These are phyloP conservation scores for Nothobranchius kuhntae DNA, from an alignment of 2,113 vertebrate species.

Conservation along the genomic window DNA sequence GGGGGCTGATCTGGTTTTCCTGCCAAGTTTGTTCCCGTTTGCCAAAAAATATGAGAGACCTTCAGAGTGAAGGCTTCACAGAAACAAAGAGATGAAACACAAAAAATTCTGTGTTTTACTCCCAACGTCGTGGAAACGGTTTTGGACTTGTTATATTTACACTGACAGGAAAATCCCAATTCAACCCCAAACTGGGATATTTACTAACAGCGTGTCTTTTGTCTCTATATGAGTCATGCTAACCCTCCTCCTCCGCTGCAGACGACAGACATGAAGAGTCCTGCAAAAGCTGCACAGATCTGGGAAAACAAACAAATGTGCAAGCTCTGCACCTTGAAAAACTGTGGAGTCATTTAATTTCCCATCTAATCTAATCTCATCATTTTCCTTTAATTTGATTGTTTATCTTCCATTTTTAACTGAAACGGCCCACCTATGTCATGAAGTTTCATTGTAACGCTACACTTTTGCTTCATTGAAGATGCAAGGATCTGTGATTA, in stretches of 20 bases:
- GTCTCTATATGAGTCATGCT: constrained; percentile 9
- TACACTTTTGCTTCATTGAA: background rate
- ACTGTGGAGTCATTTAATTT: no score
- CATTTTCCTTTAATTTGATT: no score
- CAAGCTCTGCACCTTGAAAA: no score
- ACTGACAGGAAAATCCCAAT: background rate
- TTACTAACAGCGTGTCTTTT: background rate
- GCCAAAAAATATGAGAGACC: constrained; percentile 29
- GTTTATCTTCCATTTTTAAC: no score
- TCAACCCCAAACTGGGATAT: background rate
- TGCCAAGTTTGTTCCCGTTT: constrained; percentile 50
- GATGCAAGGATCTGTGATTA: constrained; percentile 2
- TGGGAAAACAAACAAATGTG: no score
- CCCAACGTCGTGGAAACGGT: background rate
- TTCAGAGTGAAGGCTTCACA: background rate
- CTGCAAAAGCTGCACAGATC: background rate
- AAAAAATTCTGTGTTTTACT: background rate
- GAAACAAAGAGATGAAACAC: constrained; percentile 10
- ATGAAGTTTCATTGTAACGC: background rate
- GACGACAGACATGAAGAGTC: background rate
- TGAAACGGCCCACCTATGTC: no score
- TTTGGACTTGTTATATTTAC: background rate
- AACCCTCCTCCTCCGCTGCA: background rate
- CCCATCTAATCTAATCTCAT: no score
- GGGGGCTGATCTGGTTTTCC: constrained; percentile 21